Percentiles rank a stretch among this genome's conserved stretches.
phyloP scores from a whole-genome alignment of 2,797 vertebrate species.

The Trematomus bernacchii region DNA sequence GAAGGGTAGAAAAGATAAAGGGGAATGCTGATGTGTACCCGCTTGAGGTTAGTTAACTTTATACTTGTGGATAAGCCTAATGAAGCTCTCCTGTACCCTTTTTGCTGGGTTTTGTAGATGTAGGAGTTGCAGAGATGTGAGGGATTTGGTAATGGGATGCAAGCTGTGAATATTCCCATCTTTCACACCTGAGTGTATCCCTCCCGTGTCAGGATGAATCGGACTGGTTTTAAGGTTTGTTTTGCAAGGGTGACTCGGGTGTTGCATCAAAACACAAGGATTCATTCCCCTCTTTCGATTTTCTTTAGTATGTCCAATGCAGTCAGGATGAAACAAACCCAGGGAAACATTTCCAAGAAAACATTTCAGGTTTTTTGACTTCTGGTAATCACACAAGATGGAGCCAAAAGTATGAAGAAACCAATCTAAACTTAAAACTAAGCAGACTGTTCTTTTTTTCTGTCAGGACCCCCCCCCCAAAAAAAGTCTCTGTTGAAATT shows the following conservation, averaged over 20 bases:
- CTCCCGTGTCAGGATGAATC: conserved; percentile 7
- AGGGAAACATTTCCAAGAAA: neutral
- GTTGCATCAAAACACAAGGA: conserved; percentile 16
- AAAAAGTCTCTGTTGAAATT: neutral
- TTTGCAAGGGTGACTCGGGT: neutral
- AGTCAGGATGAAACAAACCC: neutral
- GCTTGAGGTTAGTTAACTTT: conserved; percentile 67
- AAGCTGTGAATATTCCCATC: conserved; percentile 27
- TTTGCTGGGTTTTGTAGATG: conserved; percentile 26
- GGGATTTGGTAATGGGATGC: conserved; percentile 41
- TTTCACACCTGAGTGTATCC: conserved; percentile 46
- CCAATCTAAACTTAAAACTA: neutral
- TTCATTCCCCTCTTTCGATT: neutral
- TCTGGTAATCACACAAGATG: neutral
- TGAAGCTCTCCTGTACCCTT: conserved; percentile 51
- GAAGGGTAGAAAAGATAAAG: conserved; percentile 40
- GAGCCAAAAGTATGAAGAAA: neutral
- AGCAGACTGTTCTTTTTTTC: too few relatives aligned
- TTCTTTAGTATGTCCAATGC: neutral
- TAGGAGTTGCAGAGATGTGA: conserved; percentile 27
- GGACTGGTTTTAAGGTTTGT: neutral
- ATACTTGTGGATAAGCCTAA: conserved; percentile 51
- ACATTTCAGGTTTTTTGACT: neutral
- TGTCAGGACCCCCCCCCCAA: neutral
- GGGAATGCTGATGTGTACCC: conserved; percentile 52